Evolutionary conservation across 1,140 invertebrate genomes (phyloP).

Genomic region (Tigriopus japonicus): DNA sequence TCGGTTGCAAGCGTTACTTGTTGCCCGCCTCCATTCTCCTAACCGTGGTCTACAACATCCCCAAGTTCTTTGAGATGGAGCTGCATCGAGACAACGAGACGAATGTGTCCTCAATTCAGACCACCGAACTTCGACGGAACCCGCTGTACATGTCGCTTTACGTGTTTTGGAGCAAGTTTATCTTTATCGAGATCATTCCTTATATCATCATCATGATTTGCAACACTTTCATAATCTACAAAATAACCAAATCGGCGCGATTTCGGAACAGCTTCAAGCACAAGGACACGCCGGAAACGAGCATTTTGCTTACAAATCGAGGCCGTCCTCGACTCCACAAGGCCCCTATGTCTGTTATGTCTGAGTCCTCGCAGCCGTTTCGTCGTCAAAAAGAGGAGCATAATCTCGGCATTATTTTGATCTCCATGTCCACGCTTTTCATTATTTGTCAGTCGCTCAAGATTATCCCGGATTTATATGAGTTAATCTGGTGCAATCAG

Average conservation of each 20-base stretch:
- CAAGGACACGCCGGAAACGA: too few species aligned
- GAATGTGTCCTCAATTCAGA: neutral
- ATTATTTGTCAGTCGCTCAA: neutral
- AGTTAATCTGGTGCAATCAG: neutral
- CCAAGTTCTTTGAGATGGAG: conserved; percentile 9
- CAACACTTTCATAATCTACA: neutral
- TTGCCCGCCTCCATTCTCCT: conserved; percentile 1
- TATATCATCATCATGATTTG: neutral
- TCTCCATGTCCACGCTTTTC: neutral
- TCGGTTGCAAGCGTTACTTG: neutral
- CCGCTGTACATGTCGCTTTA: neutral
- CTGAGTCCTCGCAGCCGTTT: neutral
- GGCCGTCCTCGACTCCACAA: neutral
- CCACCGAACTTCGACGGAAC: neutral
- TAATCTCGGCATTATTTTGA: neutral
- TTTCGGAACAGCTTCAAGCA: neutral
- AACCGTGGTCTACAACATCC: conserved; percentile 8
- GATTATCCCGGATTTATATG: neutral
- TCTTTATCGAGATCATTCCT: neutral
- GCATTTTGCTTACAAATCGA: neutral
- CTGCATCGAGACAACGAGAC: neutral
- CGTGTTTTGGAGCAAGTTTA: neutral
- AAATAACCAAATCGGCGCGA: neutral
- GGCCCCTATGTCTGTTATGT: neutral
- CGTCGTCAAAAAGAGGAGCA: neutral